Evolutionary conservation across 2,888 invertebrate genomes (phyloP).

Genomic region (Yponomeuta sedellus): DNA sequence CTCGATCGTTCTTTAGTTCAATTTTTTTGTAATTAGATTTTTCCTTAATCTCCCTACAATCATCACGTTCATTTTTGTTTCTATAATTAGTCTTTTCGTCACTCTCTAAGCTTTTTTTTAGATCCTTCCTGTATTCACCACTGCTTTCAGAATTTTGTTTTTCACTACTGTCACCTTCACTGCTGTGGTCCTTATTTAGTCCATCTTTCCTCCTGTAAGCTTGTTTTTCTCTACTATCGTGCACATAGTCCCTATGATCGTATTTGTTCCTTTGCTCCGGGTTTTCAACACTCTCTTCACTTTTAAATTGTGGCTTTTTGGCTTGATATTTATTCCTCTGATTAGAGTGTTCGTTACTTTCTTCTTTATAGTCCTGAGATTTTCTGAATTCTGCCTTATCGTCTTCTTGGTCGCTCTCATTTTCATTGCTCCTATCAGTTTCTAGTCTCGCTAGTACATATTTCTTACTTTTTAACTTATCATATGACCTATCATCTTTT

Average conservation of each 20-base stretch:
- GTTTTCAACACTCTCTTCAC: not conserved
- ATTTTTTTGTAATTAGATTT: too few species aligned
- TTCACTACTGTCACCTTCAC: too few species aligned
- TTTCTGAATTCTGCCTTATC: not conserved
- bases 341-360: not conserved
- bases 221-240: not conserved
- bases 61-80: too few species aligned
- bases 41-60: too few species aligned
- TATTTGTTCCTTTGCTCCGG: not conserved
- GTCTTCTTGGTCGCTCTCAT: not conserved
- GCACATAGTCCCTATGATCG: too few species aligned
- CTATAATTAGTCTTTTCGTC: too few species aligned
- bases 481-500: not conserved
- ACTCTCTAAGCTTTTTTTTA: too few species aligned
- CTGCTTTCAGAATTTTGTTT: too few species aligned
- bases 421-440: not conserved
- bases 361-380: not conserved
- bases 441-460: not conserved
- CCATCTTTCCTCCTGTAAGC: not conserved
- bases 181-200: slow-evolving; percentile 20
- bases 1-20: too few species aligned
- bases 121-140: too few species aligned
- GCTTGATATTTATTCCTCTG: not conserved
- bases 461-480: not conserved
- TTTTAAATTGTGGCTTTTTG: not conserved